Conservation (phyloP, 2,797 vertebrate species). For the Xyrichtys novacula region DNA sequence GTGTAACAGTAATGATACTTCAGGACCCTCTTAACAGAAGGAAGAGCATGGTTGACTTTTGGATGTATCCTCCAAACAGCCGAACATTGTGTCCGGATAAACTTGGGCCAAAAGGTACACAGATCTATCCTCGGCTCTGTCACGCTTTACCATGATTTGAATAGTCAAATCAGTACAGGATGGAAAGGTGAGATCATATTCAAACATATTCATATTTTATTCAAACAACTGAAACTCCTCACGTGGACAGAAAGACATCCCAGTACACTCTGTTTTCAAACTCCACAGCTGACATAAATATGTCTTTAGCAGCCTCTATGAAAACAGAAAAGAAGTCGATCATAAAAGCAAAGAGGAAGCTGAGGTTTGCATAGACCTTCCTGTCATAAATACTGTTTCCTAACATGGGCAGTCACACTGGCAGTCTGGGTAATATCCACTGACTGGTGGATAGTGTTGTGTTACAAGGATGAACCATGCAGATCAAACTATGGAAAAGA, state of each 20-base stretch:
- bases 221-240: slow-evolving; percentile 23
- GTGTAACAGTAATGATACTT: no score
- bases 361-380: slow-evolving; percentile 22
- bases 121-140: no score
- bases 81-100: no score
- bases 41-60: no score
- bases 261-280: slow-evolving; percentile 19
- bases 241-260: not conserved
- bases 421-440: slow-evolving; percentile 45
- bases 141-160: slow-evolving; percentile 62
- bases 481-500: no score
- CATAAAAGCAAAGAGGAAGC: slow-evolving; percentile 31
- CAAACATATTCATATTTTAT: slow-evolving; percentile 56
- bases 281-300: slow-evolving; percentile 29
- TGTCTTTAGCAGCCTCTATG: slow-evolving; percentile 41
- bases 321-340: slow-evolving; percentile 17
- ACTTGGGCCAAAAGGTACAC: no score
- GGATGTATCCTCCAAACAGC: no score
- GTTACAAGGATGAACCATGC: no score
- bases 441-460: slow-evolving; percentile 38
- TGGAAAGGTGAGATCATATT: slow-evolving; percentile 53
- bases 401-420: slow-evolving; percentile 24
- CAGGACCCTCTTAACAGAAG: no score
- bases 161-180: slow-evolving; percentile 68
- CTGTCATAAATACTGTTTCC: slow-evolving; percentile 39